Percentiles rank a stretch among this genome's conserved stretches.
phyloP scores from a whole-genome alignment of 2,797 vertebrate species.

The Delichon dasypus region DNA sequence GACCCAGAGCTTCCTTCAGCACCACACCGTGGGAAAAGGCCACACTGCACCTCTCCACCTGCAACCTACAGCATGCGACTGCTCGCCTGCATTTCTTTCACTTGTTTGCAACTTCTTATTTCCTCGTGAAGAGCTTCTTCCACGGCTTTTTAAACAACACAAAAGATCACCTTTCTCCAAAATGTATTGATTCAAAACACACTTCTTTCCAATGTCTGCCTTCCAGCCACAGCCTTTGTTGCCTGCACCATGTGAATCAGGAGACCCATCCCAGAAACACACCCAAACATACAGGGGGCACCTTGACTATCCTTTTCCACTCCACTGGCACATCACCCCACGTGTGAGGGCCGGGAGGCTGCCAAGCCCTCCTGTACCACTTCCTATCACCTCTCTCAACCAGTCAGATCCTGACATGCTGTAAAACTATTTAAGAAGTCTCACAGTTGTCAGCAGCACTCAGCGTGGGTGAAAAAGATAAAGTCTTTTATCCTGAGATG shows the following conservation, averaged over 20 bases:
- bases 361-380: background rate
- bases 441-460: background rate
- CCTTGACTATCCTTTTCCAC: background rate
- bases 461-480: background rate
- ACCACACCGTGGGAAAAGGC: background rate
- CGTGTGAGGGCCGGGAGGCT: background rate
- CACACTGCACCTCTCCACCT: background rate
- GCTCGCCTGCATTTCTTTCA: fast-evolving
- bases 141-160: background rate
- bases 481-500: background rate
- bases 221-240: background rate
- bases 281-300: background rate
- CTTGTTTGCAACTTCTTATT: fast-evolving
- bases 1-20: background rate
- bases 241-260: fast-evolving
- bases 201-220: background rate
- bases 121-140: background rate
- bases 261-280: background rate
- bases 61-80: fast-evolving
- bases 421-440: background rate
- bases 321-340: background rate
- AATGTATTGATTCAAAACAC: background rate
- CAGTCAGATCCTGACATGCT: background rate
- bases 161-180: background rate
- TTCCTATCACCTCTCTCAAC: background rate